Conservation (phyloP, 1,140 invertebrate species). For the Hesperophylax magnus region DNA sequence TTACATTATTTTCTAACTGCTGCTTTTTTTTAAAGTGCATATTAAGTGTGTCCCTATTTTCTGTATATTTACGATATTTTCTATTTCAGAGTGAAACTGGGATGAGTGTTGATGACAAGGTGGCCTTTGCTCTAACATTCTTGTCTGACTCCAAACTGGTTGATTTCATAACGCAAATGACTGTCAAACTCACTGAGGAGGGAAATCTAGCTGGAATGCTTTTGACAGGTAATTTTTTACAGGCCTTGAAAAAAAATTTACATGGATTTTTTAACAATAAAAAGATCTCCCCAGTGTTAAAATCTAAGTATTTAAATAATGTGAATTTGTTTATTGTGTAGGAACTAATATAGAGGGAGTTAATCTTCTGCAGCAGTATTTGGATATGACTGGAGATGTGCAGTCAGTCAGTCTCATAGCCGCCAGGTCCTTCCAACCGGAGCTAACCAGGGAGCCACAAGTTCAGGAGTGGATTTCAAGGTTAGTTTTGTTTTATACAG, state of each 20-base stretch:
- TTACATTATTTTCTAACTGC: no score
- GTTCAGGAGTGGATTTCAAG: conserved; percentile 82
- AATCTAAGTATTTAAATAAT: no score
- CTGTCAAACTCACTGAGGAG: conserved; percentile 78
- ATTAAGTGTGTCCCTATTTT: no score
- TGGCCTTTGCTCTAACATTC: conserved; percentile 95
- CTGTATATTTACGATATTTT: no score
- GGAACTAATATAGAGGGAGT: conserved; percentile 82
- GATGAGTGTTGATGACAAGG: conserved; percentile 88
- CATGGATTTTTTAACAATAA: no score
- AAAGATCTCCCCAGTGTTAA: no score
- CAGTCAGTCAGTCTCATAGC: conserved; percentile 90
- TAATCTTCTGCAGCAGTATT: conserved; percentile 87
- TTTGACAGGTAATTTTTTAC: conserved; percentile 77
- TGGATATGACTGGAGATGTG: conserved; percentile 92
- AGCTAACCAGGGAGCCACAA: conserved; percentile 75
- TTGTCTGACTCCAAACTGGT: conserved; percentile 85
- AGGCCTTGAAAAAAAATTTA: no score
- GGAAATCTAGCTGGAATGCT: conserved; percentile 90
- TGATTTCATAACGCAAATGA: conserved; percentile 84
- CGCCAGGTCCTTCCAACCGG: conserved; percentile 79
- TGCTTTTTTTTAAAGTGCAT: no score
- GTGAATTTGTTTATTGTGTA: conserved; percentile 55
- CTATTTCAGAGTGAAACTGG: conserved; percentile 79
- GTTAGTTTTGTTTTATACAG: conserved; percentile 61